A percentile compares a stretch with the other conserved stretches of the same genome.
Evolutionary conservation across 2,888 invertebrate species (phyloP).

Genomic region (Harpalus rufipes): DNA sequence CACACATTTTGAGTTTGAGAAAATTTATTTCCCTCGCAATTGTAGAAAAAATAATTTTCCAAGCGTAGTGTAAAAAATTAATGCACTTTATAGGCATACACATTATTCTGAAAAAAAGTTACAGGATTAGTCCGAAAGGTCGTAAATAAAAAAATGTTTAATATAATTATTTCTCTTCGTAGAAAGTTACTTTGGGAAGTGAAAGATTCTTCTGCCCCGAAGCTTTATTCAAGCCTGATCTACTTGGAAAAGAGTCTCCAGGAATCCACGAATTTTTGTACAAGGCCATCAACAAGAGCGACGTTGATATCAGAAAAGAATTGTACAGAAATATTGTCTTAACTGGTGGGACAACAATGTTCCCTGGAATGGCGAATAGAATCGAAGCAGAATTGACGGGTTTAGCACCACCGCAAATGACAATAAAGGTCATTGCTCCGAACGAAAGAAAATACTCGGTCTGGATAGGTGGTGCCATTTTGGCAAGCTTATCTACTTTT

Average conservation of each 20-base stretch:
- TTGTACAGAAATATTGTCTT: conserved; percentile 85
- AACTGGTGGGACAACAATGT: conserved; percentile 80
- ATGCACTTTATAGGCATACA: too few relatives aligned
- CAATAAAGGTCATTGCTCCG: conserved; percentile 96
- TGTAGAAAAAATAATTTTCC: too few relatives aligned
- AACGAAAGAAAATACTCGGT: conserved; percentile 95
- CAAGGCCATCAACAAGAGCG: conserved; percentile 87
- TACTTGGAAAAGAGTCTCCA: conserved; percentile 82
- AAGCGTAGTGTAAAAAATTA: too few relatives aligned
- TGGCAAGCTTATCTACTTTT: conserved; percentile 93
- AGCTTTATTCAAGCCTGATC: conserved; percentile 82
- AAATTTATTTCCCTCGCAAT: too few relatives aligned
- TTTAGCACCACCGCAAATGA: conserved; percentile 94
- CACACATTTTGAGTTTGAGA: too few relatives aligned
- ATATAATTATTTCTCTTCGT: neutral
- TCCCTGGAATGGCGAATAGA: conserved; percentile 86
- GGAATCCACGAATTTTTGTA: conserved; percentile 83
- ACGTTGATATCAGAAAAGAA: conserved; percentile 85
- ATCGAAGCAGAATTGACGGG: conserved; percentile 95
- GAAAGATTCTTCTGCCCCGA: conserved; percentile 83
- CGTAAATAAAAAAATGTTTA: neutral
- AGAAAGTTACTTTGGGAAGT: conserved; percentile 80
- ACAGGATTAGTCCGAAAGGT: too few relatives aligned
- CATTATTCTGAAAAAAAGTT: too few relatives aligned
- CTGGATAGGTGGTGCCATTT: conserved; percentile 93